Evolutionary conservation across 2,888 invertebrate genomes (phyloP), one percentile per base, ranked within the genome.

Genomic region (Ectemnius lituratus): DNA sequence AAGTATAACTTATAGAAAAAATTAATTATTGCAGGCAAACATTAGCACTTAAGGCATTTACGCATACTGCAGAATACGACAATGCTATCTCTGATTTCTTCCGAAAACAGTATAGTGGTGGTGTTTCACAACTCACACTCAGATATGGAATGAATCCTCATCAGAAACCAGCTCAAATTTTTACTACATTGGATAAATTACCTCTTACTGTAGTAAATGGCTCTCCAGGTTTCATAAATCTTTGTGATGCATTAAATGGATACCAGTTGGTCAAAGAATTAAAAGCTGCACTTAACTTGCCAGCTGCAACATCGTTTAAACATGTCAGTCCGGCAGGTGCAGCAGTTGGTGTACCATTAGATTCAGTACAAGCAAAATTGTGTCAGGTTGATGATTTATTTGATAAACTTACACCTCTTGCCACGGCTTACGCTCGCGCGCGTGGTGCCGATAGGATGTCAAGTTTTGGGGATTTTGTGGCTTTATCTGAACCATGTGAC

Each of bases 361-460:
- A 93, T 73, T 90, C 92, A 4, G 94, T 94, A 47, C 95, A 95
- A 94, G 97, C 97, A 0, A 94, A 95, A 87, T 93, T 98, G 0
- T 99, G 98, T 88, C 98, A 98, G 96, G 98, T 99, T 3, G 94
- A 96, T 62, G 99, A 99, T 91, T 88, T 98, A 59, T 90, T 92
- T 0, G 93, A 94, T 3, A 90, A 93, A 47, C 91, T 98, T 80
- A 94, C 96, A 0, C 97, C 98, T 0, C 88, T 98, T 13, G 98
- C 98, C 0, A 93, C 94, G 16, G 99, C 99, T 0, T 99, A 99
- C 91, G 99, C 98, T 0, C 93, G 99, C 71, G 99, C 99, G 0
- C 94, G 99, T 88, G 99, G 99, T 63, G 98, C 99, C 16, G 99
- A 99, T 91, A 94, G 99, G 67, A 99, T 99, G 99, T 99, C 98